Base-by-base conservation (phyloP, 2,888 invertebrate genomes). In the Epinotia bilunana region DNA sequence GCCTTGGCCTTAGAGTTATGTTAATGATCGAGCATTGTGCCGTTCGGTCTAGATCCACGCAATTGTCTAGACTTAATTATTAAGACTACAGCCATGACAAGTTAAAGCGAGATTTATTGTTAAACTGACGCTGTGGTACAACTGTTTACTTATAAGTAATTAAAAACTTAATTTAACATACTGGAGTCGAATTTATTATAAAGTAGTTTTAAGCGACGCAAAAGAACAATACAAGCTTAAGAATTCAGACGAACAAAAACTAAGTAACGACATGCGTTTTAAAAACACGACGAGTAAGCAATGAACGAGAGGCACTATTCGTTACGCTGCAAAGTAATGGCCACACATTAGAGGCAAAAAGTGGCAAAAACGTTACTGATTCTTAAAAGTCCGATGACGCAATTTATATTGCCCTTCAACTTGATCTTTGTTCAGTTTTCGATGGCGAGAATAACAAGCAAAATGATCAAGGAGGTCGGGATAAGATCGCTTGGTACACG, bases 1-100 rank as follows among this genome's bases (percentile, higher is more conserved):
- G 82, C 91, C 91, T 90, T 90, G 91, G 87, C 91, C 91, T 90
- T 91, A 91, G 86, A 87, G 86, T 87, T 88, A 91, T 91, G 88
- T 80, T 89, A 90, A 90, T 89, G 55, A 72, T 60, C 72, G 72
- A 65, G 72, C 76, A 73, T 72, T 72, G 65, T 72, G 75, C 65
- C 55, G 75, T 67, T 67, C 33, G 67, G 65, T 75, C 75, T 62
- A 67, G 70, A 74, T 74, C 62, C 23, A 16, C 33, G 39, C 53
- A 18, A 55, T 55, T 28, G 49, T 53, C 63, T 72, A 33, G 72
- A 43, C 55, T 55, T 63, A 43, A 63, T 72, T 63, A 63, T 16
- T 43, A 49, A 9, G 58, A 46, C 64, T 33, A 16, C 58, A 49
- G 33, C 65, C 65, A 67, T 53, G 72, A 73, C 49, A 49, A 33